Base-by-base conservation (phyloP, 2,888 invertebrate species). In the Stenolophus ochropezus region DNA sequence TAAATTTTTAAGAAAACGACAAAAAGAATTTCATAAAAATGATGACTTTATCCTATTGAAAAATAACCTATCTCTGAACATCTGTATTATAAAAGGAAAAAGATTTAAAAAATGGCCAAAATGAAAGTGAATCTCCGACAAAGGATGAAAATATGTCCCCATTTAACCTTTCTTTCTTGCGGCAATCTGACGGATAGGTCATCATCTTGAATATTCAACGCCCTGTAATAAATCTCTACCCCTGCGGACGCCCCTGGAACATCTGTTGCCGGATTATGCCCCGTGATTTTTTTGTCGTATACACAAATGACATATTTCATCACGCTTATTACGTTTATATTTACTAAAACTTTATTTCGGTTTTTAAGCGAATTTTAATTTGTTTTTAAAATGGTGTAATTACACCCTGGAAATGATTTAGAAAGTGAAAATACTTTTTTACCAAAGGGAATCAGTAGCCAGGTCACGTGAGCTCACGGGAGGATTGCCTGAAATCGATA, bases 291-390 rank as follows among this genome's bases (percentile, higher is more conserved):
- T 61, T 61, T 61, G 61, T 61, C 61, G 61, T 23, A 25, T 23
- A 61, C 61, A 61, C 61, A 61, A 61, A 61, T 61, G 61, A 61
- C 61, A 61, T 61, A 61, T 61, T 61, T 61, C 61, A 61, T 61
- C 61, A 61, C 14, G 23, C 61, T 61, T 61, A 61, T 61, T 61
- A 61, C 61, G 61, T 61, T 61, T 61, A 61, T 25, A 61, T 61
- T 61, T 61, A 61, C 14, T 61, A 61, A 61, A 61, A 61, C 61
- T 61, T 61, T 61, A 25, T 61, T 61, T 21, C 21, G 23, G n/a
- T 21, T 61, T 61, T 61, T 61, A 25, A 61, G 61, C 25, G 61
- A 61, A 61, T 61, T 61, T 61, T 61, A 25, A 25, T 61, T 61
- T 61, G 61, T 61, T 61, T 61, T 61, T 61, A 25, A 61, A 61